Evolutionary conservation across 2,888 invertebrate species (phyloP).

Genomic region (Chaetoderma sp.): DNA sequence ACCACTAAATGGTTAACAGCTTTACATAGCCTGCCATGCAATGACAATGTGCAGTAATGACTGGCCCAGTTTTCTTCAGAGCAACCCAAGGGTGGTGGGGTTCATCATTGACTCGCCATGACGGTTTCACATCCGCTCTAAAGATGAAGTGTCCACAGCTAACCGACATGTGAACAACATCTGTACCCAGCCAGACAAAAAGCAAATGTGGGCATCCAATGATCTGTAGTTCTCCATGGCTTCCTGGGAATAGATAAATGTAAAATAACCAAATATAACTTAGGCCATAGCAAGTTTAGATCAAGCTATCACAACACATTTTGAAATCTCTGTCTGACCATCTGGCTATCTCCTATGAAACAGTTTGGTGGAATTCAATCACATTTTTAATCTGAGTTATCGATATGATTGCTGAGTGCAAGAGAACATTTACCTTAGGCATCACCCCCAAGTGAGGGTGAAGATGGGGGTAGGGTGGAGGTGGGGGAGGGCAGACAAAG

Average conservation of each 20-base stretch:
- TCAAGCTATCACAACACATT: not conserved
- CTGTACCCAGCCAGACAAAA: slow-evolving; percentile 15
- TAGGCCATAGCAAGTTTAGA: not conserved
- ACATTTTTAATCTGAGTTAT: too few relatives aligned
- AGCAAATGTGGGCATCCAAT: not conserved
- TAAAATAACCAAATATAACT: not conserved
- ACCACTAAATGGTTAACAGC: too few relatives aligned
- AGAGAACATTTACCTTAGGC: too few relatives aligned
- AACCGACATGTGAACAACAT: not conserved
- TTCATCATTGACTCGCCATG: slow-evolving; percentile 21
- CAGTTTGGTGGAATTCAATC: too few relatives aligned
- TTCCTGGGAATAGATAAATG: slow-evolving; percentile 1
- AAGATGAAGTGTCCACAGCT: not conserved
- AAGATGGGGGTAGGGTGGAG: too few relatives aligned
- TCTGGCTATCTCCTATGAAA: too few relatives aligned
- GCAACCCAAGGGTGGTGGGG: slow-evolving; percentile 31
- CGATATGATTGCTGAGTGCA: too few relatives aligned
- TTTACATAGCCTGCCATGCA: not conserved
- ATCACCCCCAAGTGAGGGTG: too few relatives aligned
- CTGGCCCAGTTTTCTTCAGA: slow-evolving; percentile 12
- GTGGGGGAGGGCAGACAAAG: too few relatives aligned
- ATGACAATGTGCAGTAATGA: not conserved
- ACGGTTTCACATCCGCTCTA: slow-evolving; percentile 8
- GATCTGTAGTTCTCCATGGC: slow-evolving; percentile 12
- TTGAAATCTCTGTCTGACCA: too few relatives aligned